A percentile compares a stretch with the other conserved stretches of the same genome.
These are phyloP conservation scores for Apodemus agrarius DNA, from an alignment of 2,797 vertebrate species.

Conservation along the genomic window DNA sequence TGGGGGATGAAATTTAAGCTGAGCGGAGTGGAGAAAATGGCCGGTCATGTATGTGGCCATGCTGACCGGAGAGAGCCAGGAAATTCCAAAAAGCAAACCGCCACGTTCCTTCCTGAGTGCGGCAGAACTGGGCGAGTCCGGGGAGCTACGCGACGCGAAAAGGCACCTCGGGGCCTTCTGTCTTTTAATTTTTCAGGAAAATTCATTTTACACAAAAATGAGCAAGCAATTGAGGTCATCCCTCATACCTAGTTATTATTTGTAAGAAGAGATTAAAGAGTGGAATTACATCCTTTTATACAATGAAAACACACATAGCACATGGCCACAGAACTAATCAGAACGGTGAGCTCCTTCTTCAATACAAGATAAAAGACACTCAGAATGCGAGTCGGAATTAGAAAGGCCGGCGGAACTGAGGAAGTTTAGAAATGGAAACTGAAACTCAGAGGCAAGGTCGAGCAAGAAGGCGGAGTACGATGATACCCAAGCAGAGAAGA, in stretches of 20 bases:
- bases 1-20: not conserved
- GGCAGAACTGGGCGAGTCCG: not conserved
- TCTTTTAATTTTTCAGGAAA: conserved; percentile 58
- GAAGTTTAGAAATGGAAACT: not conserved
- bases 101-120: not conserved
- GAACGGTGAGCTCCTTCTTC: conserved; percentile 23
- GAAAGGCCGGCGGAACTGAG: not conserved
- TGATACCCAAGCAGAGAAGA: not conserved
- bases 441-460: not conserved
- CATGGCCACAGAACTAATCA: not conserved
- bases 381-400: conserved; percentile 21
- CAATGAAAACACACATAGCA: conserved; percentile 5
- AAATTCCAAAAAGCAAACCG: not conserved
- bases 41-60: not conserved
- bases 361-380: not conserved
- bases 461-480: not conserved
- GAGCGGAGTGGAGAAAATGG: not conserved
- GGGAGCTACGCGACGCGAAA: conserved; percentile 8
- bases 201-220: conserved; percentile 50
- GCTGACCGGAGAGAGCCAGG: not conserved
- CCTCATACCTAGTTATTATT: conserved; percentile 36
- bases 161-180: not conserved
- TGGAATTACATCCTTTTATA: conserved; percentile 39
- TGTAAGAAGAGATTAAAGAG: conserved; percentile 44
- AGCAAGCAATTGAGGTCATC: conserved; percentile 42